Percentiles rank a stretch among this genome's conserved stretches.
These are phyloP conservation scores for Tangara arthus DNA, from an alignment of 2,797 vertebrate species.

Conservation along the genomic window DNA sequence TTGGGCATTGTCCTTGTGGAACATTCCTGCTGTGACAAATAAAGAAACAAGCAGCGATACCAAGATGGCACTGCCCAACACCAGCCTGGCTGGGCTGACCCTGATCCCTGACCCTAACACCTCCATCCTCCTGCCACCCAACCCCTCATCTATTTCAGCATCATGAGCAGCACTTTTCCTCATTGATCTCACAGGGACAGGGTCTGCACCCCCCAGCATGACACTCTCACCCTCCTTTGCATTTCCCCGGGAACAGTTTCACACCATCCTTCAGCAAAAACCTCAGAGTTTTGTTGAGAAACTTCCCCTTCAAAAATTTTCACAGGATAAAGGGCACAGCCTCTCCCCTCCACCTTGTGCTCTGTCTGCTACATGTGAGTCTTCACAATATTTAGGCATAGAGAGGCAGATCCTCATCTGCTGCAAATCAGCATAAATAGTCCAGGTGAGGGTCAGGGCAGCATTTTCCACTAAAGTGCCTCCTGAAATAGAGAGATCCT, in stretches of 20 bases:
- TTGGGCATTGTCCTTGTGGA: too few species aligned
- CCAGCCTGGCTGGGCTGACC: background rate
- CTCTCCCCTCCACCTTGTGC: background rate
- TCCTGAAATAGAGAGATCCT: background rate
- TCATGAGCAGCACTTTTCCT: background rate
- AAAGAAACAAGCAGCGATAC: background rate
- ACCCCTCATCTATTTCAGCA: background rate
- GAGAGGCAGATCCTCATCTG: background rate
- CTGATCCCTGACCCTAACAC: background rate
- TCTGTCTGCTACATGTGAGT: background rate
- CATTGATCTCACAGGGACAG: background rate
- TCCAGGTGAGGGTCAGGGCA: background rate
- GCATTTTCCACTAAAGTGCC: background rate
- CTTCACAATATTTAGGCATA: background rate
- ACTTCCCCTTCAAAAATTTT: background rate
- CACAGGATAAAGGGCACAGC: background rate
- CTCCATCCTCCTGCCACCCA: background rate
- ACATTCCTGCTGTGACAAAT: background rate
- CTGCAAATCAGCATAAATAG: background rate
- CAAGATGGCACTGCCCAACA: fast-evolving
- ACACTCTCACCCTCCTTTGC: background rate
- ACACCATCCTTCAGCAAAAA: background rate
- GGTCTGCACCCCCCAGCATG: background rate
- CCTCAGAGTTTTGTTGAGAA: background rate
- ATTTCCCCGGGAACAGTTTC: background rate